phyloP scores from a whole-genome alignment of 2,113 vertebrate species.

The Dasyornis broadbenti region DNA sequence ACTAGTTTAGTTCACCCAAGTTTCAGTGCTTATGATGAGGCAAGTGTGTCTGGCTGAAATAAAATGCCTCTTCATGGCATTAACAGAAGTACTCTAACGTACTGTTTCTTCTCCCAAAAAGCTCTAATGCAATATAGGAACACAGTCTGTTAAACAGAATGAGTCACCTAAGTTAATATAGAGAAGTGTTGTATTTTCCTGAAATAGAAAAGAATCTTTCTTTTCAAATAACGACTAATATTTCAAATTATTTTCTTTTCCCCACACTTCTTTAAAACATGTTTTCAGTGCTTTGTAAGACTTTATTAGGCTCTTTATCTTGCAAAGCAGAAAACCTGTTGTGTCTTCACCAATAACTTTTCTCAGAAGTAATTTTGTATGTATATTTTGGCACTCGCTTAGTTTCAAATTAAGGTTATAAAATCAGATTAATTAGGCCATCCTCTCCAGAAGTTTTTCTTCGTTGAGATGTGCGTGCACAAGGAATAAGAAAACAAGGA shows the following conservation, averaged over 20 bases:
- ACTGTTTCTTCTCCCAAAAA: neutral
- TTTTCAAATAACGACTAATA: neutral
- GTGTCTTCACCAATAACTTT: neutral
- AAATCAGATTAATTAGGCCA: neutral
- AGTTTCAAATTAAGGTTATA: neutral
- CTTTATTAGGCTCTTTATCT: neutral
- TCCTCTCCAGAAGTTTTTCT: neutral
- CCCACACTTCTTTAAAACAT: neutral
- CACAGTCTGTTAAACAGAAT: neutral
- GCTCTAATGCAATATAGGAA: neutral
- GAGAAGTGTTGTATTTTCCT: neutral
- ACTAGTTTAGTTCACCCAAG: neutral
- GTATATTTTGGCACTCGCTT: neutral
- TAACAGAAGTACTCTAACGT: neutral
- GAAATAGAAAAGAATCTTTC: neutral
- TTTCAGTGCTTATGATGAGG: neutral
- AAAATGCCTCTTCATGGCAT: neutral
- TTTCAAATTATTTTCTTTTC: neutral
- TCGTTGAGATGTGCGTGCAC: neutral
- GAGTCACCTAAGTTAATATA: neutral
- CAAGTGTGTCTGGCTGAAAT: neutral
- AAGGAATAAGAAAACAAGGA: accelerated
- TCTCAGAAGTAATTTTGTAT: neutral
- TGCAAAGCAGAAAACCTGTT: neutral
- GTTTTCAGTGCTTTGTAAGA: neutral